Evolutionary conservation across 2,888 invertebrate genomes (phyloP), one percentile per base, ranked within the genome.

Genomic region (Drosophila glabriapex): DNA sequence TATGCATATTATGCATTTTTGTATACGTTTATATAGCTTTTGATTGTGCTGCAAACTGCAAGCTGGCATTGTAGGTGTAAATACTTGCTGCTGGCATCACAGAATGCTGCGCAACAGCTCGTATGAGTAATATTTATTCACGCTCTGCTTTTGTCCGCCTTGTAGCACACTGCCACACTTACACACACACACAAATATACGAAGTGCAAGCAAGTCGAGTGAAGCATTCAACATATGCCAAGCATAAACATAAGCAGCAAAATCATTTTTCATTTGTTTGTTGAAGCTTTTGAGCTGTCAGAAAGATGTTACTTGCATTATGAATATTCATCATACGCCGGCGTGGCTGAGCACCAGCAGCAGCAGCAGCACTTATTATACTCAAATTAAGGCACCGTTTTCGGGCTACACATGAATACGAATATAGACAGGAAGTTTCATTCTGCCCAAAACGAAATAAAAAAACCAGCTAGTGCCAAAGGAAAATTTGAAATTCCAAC

Each of bases 231-330:
- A 73, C 87, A 89, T 89, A 90, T 87, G 87, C 88, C 83, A 83
- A 68, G 88, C 88, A 89, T 89, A 86, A 89, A 78, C 85, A 90
- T 82, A 90, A 88, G 86, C 86, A 88, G 86, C 78, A 90, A 88
- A 88, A 86, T 90, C 89, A 88, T 88, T 88, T 88, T 88, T 88
- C 88, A 88, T 88, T 90, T 90, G 87, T 89, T 89, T 89, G 87
- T 72, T 76, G 72, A 82, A 82, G 83, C 76, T 83, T 78, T 55
- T 70, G 63, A 68, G 65, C 58, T 69, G 72, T 64, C 81, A 78
- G 74, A 73, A 77, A 88, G 81, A 81, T 60, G 70, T 67, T 70
- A 60, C 64, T 68, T 56, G 66, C 76, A 79, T 83, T 87, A 88
- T 88, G 82, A 90, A 88, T 88, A 88, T 88, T 88, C 90, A 88